Evolutionary conservation across 2,797 vertebrate genomes (phyloP).

Genomic region (Sebastes kiyomatsui): DNA sequence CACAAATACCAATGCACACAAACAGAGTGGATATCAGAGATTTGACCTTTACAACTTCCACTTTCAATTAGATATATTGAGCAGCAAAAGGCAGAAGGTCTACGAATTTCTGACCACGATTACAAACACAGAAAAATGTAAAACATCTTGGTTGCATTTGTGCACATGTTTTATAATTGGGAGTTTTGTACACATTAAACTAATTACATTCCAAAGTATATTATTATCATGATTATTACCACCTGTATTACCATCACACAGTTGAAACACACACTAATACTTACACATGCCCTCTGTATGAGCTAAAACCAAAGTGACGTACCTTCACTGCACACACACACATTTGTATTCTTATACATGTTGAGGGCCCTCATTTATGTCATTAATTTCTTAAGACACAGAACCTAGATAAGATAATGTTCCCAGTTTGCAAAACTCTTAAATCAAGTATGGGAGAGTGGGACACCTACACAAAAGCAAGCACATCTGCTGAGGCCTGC

Average conservation of each 20-base stretch:
- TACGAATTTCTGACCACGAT: not conserved
- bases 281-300: not conserved
- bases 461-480: constrained; percentile 14
- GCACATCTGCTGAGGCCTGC: constrained; percentile 66
- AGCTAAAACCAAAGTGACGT: constrained; percentile 6
- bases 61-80: not conserved
- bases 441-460: not conserved
- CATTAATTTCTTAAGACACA: not conserved
- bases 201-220: constrained; percentile 8
- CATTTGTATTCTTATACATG: not conserved
- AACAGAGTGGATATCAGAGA: not conserved
- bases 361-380: not conserved
- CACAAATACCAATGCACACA: constrained; percentile 24
- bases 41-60: not conserved
- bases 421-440: constrained; percentile 7
- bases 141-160: not conserved
- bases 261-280: constrained; percentile 4
- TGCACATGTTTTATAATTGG: not conserved
- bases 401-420: constrained; percentile 10
- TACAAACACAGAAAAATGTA: not conserved
- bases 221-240: constrained; percentile 5
- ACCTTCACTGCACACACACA: not conserved
- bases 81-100: not conserved
- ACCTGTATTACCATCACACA: not conserved
- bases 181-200: not conserved